A percentile compares a stretch with the other conserved stretches of the same genome.
These are phyloP conservation scores for Tetranychus piercei DNA, from an alignment of 2,888 invertebrate genomes.

Conservation along the genomic window DNA sequence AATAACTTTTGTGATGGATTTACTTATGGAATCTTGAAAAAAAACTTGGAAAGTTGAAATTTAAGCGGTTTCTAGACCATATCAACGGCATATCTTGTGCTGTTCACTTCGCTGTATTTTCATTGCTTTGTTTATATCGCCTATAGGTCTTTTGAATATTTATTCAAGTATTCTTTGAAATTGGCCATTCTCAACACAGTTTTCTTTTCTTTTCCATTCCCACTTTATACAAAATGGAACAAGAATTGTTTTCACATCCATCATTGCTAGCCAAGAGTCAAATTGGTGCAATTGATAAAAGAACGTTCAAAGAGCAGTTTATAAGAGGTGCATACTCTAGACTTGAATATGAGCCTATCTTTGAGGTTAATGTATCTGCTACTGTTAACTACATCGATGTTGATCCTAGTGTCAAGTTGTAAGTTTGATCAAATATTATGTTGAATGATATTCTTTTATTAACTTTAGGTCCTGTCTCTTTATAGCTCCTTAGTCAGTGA, in stretches of 20 bases:
- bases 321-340: background rate
- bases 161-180: too few species aligned
- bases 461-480: background rate
- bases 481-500: background rate
- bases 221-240: background rate
- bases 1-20: too few species aligned
- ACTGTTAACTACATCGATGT: background rate
- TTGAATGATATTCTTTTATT: background rate
- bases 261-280: background rate
- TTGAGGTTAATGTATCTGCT: background rate
- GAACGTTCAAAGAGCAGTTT: background rate
- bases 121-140: too few species aligned
- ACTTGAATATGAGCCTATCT: slow-evolving; percentile 8
- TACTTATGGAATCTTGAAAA: too few species aligned
- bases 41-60: too few species aligned
- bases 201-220: too few species aligned
- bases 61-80: too few species aligned
- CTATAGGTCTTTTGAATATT: too few species aligned
- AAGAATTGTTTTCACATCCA: background rate
- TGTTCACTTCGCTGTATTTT: too few species aligned
- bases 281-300: background rate
- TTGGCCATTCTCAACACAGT: too few species aligned
- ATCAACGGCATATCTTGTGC: too few species aligned
- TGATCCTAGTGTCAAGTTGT: background rate
- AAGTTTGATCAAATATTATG: background rate